Conservation (phyloP, 2,888 invertebrate species). For the Gryllus longicercus region DNA sequence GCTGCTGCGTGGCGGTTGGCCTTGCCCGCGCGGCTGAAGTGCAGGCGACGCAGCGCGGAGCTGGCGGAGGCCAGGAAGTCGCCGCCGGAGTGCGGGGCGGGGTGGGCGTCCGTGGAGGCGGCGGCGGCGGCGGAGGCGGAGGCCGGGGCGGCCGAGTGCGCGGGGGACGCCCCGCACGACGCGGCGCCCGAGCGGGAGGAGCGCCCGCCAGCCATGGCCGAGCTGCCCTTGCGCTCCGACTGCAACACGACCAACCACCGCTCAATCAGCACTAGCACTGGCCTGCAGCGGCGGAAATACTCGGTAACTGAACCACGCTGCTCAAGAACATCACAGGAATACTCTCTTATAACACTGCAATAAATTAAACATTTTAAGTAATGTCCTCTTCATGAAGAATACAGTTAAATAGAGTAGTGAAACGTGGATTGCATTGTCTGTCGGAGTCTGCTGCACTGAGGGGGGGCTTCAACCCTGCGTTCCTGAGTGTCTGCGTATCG, state of each 20-base stretch:
- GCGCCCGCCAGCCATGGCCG: neutral
- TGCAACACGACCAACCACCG: neutral
- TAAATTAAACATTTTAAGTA: no score
- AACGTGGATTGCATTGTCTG: no score
- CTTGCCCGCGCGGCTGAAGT: conserved; percentile 61
- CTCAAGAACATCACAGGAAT: no score
- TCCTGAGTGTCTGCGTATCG: no score
- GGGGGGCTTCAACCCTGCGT: no score
- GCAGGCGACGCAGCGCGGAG: conserved; percentile 60
- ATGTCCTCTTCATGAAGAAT: no score
- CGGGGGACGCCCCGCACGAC: conserved; percentile 20
- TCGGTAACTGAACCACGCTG: no score
- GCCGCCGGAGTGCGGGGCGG: conserved; percentile 28
- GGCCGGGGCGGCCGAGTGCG: conserved; percentile 21
- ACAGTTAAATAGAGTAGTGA: no score
- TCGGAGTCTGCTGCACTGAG: no score
- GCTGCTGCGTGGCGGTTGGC: conserved; percentile 40
- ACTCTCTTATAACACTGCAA: no score
- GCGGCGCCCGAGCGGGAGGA: neutral
- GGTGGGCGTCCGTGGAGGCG: conserved; percentile 38
- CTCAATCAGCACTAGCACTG: no score
- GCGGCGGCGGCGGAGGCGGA: conserved; percentile 43
- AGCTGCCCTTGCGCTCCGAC: neutral
- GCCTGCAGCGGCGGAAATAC: no score
- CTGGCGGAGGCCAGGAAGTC: conserved; percentile 53